Evolutionary conservation across 92 coral and sea anemone species (phyloP), one percentile per base, ranked within the genome.

Genomic region (Hydrozoanthus gracilis): DNA sequence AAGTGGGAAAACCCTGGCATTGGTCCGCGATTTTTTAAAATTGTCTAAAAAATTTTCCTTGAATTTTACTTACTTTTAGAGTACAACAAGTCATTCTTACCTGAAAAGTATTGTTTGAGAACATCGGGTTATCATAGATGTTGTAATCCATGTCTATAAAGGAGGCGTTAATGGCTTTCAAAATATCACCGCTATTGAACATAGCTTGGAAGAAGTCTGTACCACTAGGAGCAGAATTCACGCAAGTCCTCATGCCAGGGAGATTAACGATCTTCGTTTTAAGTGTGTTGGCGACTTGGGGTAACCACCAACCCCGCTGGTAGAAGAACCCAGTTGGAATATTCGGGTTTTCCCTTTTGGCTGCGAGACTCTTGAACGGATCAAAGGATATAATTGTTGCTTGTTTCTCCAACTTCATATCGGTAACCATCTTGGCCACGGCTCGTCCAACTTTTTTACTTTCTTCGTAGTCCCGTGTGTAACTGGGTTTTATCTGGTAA

Each of bases 81-180:
- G 35, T 27, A 27, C 35, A 27, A 27, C 35, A 27, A 27, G 35
- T 27, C 35, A 10, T 11, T 27, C 54, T 62, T 44, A 80, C 85
- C 85, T 71, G 68, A 88, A 94, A 94, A 8, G 98, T 96, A 76
- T 92, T 69, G 70, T 89, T 92, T 52, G 95, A 92, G 80, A 78
- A 94, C 3, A 71, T 45, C 7, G 92, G 83, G 83, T 94, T 90
- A 66, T 92, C 91, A 62, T 83, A 96, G 52, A 96, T 92, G 73
- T 89, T 89, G 88, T 92, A 94, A 82, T 92, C 91, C 98, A 96
- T 96, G 78, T 94, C 96, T 46, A 96, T 47, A 76, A 89, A 91
- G 7, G 95, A 92, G 44, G 92, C 94, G 13, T 91, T 92, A 13
- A 95, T 91, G 39, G 96, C 90, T 66, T 90, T 92, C 52, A 88